Evolutionary conservation across 2,888 invertebrate genomes (phyloP).

Genomic region (Oeneis ivallda): DNA sequence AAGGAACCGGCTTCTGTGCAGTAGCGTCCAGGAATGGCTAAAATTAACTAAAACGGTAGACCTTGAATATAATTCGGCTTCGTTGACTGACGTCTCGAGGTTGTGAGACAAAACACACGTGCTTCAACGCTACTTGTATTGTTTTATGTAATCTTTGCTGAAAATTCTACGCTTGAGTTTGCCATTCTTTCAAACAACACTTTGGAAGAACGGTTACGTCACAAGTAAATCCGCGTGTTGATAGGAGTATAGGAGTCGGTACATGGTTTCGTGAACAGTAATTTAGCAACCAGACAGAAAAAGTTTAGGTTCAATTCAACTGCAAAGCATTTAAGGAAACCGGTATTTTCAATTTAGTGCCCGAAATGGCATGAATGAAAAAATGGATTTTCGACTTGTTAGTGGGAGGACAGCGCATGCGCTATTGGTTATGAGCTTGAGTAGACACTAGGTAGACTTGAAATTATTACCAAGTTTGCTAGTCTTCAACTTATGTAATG

Average conservation of each 20-base stretch:
- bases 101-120: slow-evolving; percentile 23
- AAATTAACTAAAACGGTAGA: slow-evolving; percentile 51
- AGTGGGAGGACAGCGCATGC: slow-evolving; percentile 28
- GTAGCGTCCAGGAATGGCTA: slow-evolving; percentile 52
- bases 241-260: neutral
- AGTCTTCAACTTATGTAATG: slow-evolving; percentile 6
- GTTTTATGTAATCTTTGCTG: slow-evolving; percentile 29
- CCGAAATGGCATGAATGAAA: slow-evolving; percentile 27
- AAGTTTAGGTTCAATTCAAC: neutral
- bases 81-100: slow-evolving; percentile 39
- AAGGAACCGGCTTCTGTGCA: slow-evolving; percentile 48
- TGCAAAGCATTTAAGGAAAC: neutral
- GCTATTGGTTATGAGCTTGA: slow-evolving; percentile 6
- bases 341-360: slow-evolving; percentile 9
- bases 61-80: slow-evolving; percentile 52
- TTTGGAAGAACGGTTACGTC: slow-evolving; percentile 38
- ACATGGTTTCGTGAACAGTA: neutral
- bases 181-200: slow-evolving; percentile 16
- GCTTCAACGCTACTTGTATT: slow-evolving; percentile 10
- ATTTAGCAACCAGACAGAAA: neutral
- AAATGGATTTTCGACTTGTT: slow-evolving; percentile 24
- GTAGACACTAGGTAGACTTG: slow-evolving; percentile 14
- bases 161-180: slow-evolving; percentile 19
- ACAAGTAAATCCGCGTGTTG: slow-evolving; percentile 28
- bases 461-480: neutral